These are phyloP conservation scores for Xanthostigma xanthostigma DNA, from an alignment of 2,888 invertebrate genomes.

Conservation along the genomic window DNA sequence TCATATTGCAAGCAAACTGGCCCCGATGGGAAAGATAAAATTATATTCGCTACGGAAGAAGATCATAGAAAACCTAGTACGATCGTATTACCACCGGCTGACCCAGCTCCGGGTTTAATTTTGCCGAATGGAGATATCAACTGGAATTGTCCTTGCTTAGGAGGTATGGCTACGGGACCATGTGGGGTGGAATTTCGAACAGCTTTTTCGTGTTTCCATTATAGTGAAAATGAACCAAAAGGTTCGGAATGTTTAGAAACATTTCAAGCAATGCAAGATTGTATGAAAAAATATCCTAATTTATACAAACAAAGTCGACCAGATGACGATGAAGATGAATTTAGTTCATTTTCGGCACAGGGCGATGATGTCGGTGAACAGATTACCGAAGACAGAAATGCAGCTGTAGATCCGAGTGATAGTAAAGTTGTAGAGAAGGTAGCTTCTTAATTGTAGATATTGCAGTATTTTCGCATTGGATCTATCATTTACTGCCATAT, in stretches of 20 bases:
- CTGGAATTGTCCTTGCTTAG: conserved; percentile 94
- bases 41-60: conserved; percentile 68
- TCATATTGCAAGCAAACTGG: conserved; percentile 32
- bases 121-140: conserved; percentile 79
- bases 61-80: conserved; percentile 61
- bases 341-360: too few species aligned
- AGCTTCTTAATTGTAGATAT: too few species aligned
- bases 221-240: conserved; percentile 77
- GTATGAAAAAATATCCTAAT: conserved; percentile 76
- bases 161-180: conserved; percentile 95
- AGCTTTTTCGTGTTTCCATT: conserved; percentile 91
- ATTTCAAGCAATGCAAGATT: conserved; percentile 81
- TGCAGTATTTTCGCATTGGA: too few species aligned
- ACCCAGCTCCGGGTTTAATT: conserved; percentile 66
- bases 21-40: conserved; percentile 56
- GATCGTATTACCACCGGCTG: conserved; percentile 52
- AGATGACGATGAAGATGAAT: conserved; percentile 38
- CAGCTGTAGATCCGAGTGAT: too few species aligned
- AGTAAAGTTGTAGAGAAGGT: too few species aligned
- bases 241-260: conserved; percentile 86
- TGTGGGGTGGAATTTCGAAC: conserved; percentile 87
- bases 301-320: conserved; percentile 64
- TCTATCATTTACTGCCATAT: too few species aligned
- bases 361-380: too few species aligned
- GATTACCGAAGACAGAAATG: too few species aligned